These are phyloP conservation scores for Tetragonula carbonaria DNA, from an alignment of 2,888 invertebrate species.

Conservation along the genomic window DNA sequence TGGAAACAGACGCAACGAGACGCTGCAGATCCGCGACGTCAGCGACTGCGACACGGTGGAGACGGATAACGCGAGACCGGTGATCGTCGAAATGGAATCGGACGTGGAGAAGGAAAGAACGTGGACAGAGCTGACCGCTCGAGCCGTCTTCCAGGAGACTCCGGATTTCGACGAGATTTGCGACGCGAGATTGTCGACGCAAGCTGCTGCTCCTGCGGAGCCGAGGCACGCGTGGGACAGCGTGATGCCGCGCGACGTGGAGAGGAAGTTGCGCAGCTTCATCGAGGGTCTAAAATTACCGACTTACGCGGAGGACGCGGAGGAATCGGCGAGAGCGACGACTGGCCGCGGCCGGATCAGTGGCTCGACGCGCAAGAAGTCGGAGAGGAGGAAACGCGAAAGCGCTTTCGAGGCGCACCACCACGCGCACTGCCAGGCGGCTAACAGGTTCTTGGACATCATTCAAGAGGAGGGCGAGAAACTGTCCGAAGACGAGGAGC, in stretches of 20 bases:
- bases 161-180: background rate
- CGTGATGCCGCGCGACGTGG: conserved; percentile 78
- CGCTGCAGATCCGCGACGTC: conserved; percentile 79
- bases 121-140: conserved; percentile 76
- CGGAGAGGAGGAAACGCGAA: conserved; percentile 86
- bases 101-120: conserved; percentile 87
- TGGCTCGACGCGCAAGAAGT: conserved; percentile 83
- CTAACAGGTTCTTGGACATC: conserved; percentile 89
- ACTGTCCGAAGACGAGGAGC: conserved; percentile 86
- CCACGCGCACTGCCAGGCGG: conserved; percentile 86
- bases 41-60: conserved; percentile 78
- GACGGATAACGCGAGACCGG: conserved; percentile 74
- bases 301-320: conserved; percentile 56
- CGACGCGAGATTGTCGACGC: background rate
- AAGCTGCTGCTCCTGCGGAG: background rate
- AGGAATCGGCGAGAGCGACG: conserved; percentile 24
- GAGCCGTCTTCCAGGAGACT: background rate
- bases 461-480: conserved; percentile 91
- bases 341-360: conserved; percentile 64
- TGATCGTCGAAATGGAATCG: conserved; percentile 88
- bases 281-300: conserved; percentile 78
- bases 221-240: conserved; percentile 58
- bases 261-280: conserved; percentile 78
- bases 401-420: conserved; percentile 86
- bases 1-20: conserved; percentile 45